These are phyloP conservation scores for Caenorhabditis angaria DNA, from an alignment of 2,888 invertebrate genomes.

Conservation along the genomic window DNA sequence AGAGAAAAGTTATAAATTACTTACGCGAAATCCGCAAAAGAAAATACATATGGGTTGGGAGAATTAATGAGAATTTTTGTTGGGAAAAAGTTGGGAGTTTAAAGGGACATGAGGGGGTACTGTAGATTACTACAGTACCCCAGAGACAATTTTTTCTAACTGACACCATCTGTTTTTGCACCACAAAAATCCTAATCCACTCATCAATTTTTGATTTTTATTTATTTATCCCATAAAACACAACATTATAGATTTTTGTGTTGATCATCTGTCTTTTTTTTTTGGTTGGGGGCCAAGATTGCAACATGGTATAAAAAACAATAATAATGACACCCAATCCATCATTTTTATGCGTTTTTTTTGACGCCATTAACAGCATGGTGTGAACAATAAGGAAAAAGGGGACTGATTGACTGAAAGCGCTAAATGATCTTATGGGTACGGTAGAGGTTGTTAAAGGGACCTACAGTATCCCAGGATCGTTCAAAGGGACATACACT, in stretches of 20 bases:
- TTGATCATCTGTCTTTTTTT: neutral
- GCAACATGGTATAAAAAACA: too few species aligned
- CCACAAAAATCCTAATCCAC: neutral
- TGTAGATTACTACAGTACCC: too few species aligned
- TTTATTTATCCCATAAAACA: neutral
- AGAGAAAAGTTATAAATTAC: neutral
- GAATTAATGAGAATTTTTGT: neutral
- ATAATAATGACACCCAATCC: constrained; percentile 1
- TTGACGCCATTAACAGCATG: neutral
- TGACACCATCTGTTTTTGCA: too few species aligned
- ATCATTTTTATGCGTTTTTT: neutral
- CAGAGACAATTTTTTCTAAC: too few species aligned
- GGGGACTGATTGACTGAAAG: neutral
- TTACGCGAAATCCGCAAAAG: too few species aligned
- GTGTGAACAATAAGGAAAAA: neutral
- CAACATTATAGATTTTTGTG: neutral
- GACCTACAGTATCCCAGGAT: too few species aligned
- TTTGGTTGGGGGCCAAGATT: too few species aligned
- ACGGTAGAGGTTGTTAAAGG: too few species aligned
- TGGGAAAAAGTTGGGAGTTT: too few species aligned
- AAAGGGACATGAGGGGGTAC: too few species aligned
- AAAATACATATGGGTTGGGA: neutral
- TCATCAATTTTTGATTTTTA: neutral
- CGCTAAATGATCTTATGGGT: too few species aligned
- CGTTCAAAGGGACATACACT: too few species aligned